Conservation (phyloP, 2,888 invertebrate genomes). For the Resseliella maxima region DNA sequence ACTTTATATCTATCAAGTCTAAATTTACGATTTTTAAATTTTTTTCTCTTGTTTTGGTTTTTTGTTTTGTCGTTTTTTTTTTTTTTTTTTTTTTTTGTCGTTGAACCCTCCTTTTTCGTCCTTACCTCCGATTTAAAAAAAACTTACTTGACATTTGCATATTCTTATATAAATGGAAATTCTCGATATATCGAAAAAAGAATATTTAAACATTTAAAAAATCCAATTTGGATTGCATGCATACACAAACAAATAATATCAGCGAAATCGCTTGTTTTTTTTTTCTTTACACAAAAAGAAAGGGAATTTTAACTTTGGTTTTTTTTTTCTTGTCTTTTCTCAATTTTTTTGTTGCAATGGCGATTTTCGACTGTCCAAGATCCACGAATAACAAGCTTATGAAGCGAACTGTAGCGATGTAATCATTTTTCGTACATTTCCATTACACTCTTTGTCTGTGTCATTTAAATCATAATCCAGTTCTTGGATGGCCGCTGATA, state of each 20-base stretch:
- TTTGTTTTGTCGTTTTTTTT: too few species aligned
- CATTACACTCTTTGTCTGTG: background rate
- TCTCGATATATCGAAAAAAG: background rate
- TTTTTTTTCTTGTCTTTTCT: conserved; percentile 8
- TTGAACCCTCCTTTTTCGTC: too few species aligned
- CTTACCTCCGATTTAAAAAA: background rate
- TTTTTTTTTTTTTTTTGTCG: too few species aligned
- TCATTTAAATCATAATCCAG: background rate
- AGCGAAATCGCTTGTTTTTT: background rate
- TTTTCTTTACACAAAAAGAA: conserved; percentile 33
- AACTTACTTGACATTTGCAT: background rate
- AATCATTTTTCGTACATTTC: conserved; percentile 14
- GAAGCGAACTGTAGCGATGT: background rate
- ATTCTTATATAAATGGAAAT: background rate
- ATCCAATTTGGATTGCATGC: conserved; percentile 45
- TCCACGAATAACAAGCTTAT: too few species aligned
- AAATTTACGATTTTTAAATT: too few species aligned
- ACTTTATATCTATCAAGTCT: too few species aligned
- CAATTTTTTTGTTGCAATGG: background rate
- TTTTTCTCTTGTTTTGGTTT: too few species aligned
- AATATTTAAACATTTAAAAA: conserved; percentile 5
- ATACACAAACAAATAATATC: background rate
- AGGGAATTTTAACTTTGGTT: background rate
- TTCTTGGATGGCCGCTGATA: background rate
- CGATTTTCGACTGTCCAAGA: background rate